A percentile compares a stretch with the other conserved stretches of the same genome.
phyloP scores from a whole-genome alignment of 2,113 vertebrate genomes.

The Numenius arquata region DNA sequence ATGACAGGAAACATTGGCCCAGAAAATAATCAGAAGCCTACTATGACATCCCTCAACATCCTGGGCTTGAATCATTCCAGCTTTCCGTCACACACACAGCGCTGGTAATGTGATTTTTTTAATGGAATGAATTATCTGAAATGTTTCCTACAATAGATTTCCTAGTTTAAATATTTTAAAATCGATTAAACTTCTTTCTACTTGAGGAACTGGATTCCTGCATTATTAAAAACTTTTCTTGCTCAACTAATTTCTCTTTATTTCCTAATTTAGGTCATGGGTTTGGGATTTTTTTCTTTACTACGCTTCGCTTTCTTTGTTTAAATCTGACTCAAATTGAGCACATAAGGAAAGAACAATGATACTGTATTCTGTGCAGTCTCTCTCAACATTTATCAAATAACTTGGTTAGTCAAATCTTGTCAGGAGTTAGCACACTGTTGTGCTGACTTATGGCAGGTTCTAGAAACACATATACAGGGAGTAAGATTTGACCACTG shows the following conservation, averaged over 20 bases:
- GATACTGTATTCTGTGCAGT: neutral
- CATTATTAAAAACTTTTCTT: neutral
- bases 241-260: neutral
- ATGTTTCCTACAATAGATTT: neutral
- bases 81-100: neutral
- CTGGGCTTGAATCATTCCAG: neutral
- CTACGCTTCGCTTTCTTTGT: neutral
- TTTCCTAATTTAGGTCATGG: neutral
- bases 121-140: neutral
- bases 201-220: neutral
- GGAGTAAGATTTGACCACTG: neutral
- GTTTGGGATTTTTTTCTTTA: neutral
- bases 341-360: neutral
- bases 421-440: neutral
- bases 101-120: neutral
- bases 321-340: neutral
- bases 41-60: neutral
- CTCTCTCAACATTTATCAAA: neutral
- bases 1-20: neutral
- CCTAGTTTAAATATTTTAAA: slow-evolving; percentile 2
- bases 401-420: neutral
- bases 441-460: neutral
- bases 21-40: neutral
- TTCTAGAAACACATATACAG: neutral
- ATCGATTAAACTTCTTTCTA: neutral